A percentile compares a stretch with the other conserved stretches of the same genome.
Evolutionary conservation across 2,888 invertebrate species (phyloP).

Genomic region (Therioaphis trifolii): DNA sequence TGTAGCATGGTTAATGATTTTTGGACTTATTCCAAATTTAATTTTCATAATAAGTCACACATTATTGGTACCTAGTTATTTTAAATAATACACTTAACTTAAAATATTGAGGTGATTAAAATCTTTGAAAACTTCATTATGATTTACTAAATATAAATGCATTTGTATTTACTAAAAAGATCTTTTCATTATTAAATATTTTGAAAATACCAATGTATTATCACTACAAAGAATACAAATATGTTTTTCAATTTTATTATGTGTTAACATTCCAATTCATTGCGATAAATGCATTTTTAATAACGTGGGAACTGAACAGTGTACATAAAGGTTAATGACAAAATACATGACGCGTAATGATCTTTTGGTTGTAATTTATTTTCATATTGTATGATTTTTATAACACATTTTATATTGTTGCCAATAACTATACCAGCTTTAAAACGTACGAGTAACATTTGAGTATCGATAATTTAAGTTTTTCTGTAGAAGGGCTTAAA

Average conservation of each 20-base stretch:
- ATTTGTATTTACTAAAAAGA: background rate
- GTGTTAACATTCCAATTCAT: background rate
- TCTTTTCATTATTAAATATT: too few relatives aligned
- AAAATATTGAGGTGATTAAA: too few relatives aligned
- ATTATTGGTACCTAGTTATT: background rate
- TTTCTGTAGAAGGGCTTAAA: background rate
- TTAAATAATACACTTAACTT: background rate
- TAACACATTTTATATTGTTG: background rate
- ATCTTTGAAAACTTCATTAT: too few relatives aligned
- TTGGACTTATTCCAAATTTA: background rate
- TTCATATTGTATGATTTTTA: background rate
- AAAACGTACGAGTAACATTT: too few relatives aligned
- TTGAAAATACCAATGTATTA: background rate
- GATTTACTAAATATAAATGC: background rate
- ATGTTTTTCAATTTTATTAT: background rate
- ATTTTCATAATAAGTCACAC: background rate
- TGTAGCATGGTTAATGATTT: background rate
- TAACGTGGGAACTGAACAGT: constrained; percentile 12
- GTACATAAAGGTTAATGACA: constrained; percentile 15
- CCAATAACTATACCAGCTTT: background rate
- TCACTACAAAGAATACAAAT: background rate
- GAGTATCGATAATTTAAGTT: background rate
- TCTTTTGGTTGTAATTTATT: background rate
- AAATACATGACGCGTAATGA: constrained; percentile 13
- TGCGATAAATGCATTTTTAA: constrained; percentile 34